Evolutionary conservation across 2,113 vertebrate genomes (phyloP).

Genomic region (Epinephelus fuscoguttatus): DNA sequence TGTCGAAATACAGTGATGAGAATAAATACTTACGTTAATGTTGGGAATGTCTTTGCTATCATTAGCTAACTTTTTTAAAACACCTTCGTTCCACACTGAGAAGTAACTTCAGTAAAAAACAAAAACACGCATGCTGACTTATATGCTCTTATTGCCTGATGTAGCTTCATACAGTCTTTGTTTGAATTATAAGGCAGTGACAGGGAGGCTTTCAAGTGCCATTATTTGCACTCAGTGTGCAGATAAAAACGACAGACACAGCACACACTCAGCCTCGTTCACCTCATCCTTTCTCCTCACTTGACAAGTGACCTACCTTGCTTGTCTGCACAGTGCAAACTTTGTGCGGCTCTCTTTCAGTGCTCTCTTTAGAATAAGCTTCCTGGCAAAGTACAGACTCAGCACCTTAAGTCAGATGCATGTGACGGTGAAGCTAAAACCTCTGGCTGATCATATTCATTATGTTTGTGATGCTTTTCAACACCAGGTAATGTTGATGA

Average conservation of each 20-base stretch:
- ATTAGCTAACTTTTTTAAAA: neutral
- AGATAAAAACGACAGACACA: conserved; percentile 59
- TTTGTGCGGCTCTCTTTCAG: conserved; percentile 36
- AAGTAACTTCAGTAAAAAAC: neutral
- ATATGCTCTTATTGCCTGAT: conserved; percentile 10
- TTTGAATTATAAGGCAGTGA: conserved; percentile 51
- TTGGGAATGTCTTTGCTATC: neutral
- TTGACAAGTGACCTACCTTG: conserved; percentile 63
- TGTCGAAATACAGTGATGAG: neutral
- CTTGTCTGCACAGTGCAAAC: conserved; percentile 48
- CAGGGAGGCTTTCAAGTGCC: conserved; percentile 56
- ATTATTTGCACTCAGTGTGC: conserved; percentile 48
- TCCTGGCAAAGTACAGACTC: conserved; percentile 41
- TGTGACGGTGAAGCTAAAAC: conserved; percentile 15
- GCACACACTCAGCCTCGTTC: conserved; percentile 44
- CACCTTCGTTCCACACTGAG: neutral
- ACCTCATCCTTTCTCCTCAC: conserved; percentile 57
- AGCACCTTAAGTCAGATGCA: conserved; percentile 17
- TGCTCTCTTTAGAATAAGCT: conserved; percentile 31
- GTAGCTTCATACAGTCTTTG: conserved; percentile 28
- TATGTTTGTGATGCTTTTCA: neutral
- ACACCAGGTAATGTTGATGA: neutral
- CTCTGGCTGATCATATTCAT: neutral
- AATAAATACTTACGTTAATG: neutral
- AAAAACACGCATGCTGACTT: neutral